A percentile compares a stretch with the other conserved stretches of the same genome.
Evolutionary conservation across 2,888 invertebrate genomes (phyloP).

Genomic region (Ochropacha duplaris): DNA sequence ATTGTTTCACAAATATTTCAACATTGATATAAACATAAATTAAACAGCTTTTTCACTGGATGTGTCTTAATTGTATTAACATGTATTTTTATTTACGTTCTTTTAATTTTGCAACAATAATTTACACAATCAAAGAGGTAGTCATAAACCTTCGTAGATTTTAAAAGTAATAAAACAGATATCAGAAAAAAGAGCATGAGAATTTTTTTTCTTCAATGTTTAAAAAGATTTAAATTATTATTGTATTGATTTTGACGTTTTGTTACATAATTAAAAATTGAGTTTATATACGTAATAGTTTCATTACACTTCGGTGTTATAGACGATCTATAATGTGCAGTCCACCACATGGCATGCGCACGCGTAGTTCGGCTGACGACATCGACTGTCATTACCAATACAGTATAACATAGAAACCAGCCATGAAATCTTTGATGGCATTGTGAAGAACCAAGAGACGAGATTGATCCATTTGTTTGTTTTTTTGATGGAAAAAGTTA

Average conservation of each 20-base stretch:
- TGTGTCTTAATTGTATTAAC: not conserved
- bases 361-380: not conserved
- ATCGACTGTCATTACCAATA: not conserved
- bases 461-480: not conserved
- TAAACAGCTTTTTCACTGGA: not conserved
- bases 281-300: too few relatives aligned
- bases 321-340: not conserved
- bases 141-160: too few relatives aligned
- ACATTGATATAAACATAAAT: not conserved
- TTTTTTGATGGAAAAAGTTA: not conserved
- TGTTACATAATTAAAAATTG: too few relatives aligned
- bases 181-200: too few relatives aligned
- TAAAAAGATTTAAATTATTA: too few relatives aligned
- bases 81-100: too few relatives aligned
- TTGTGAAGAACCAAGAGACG: not conserved
- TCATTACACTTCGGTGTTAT: not conserved
- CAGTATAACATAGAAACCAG: not conserved
- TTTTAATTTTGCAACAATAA: too few relatives aligned
- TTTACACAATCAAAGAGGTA: too few relatives aligned
- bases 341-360: not conserved
- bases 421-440: slow-evolving; percentile 2
- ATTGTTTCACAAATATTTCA: not conserved
- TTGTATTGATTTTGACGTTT: too few relatives aligned
- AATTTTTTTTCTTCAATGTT: too few relatives aligned
- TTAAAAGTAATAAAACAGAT: too few relatives aligned